phyloP scores from a whole-genome alignment of 2,888 invertebrate species.

The Nymphalis urticae region DNA sequence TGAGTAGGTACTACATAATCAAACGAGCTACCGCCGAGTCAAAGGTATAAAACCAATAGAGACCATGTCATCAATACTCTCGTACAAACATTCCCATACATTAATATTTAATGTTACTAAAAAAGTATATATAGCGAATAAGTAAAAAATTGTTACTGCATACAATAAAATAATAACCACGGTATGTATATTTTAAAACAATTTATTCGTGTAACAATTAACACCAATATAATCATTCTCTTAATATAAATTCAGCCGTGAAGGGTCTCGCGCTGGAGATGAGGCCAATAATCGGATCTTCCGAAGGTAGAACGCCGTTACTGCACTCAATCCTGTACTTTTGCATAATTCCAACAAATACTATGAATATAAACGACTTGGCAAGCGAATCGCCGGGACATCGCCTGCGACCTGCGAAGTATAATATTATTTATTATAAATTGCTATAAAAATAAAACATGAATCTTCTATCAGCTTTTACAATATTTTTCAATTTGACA shows the following conservation, averaged over 20 bases:
- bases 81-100: too few relatives aligned
- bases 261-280: conserved; percentile 60
- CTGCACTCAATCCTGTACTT: conserved; percentile 64
- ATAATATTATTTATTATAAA: background rate
- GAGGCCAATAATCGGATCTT: conserved; percentile 58
- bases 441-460: background rate
- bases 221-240: conserved; percentile 9
- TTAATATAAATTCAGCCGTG: conserved; percentile 54
- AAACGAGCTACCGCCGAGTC: too few relatives aligned
- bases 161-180: background rate
- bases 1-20: too few relatives aligned
- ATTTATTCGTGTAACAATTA: background rate
- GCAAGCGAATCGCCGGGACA: conserved; percentile 85
- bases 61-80: too few relatives aligned
- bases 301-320: conserved; percentile 59
- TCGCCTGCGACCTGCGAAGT: conserved; percentile 81
- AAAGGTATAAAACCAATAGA: too few relatives aligned
- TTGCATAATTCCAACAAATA: conserved; percentile 82
- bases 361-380: conserved; percentile 82
- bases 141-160: background rate
- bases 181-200: background rate
- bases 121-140: background rate
- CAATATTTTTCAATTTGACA: too few relatives aligned
- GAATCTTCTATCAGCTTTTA: background rate
- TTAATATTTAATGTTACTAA: too few relatives aligned